phyloP scores from a whole-genome alignment of 2,113 vertebrate genomes.

The Phoenicopterus ruber region DNA sequence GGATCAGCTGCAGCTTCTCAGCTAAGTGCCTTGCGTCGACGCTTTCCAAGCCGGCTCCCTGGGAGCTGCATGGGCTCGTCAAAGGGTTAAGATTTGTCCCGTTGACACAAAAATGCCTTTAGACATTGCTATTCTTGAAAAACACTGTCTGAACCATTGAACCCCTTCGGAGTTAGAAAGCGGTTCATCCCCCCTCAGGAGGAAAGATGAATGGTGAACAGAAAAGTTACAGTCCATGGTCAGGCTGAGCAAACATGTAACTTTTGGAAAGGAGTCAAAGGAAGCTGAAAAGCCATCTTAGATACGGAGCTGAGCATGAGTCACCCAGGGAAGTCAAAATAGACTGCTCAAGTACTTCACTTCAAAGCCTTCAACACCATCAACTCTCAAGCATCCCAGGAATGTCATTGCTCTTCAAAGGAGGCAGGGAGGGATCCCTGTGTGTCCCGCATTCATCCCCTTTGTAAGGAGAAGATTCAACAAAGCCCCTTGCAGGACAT shows the following conservation, averaged over 20 bases:
- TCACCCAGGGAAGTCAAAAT: slow-evolving; percentile 44
- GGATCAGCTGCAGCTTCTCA: neutral
- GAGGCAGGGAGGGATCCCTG: neutral
- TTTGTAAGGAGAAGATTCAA: neutral
- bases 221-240: neutral
- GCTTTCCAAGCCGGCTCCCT: neutral
- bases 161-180: neutral
- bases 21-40: neutral
- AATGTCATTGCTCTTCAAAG: slow-evolving; percentile 36
- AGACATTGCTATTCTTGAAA: neutral
- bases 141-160: neutral
- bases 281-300: slow-evolving; percentile 33
- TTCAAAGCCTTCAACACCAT: slow-evolving; percentile 54
- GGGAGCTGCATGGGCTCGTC: neutral
- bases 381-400: slow-evolving; percentile 26
- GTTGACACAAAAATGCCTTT: neutral
- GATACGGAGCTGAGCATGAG: slow-evolving; percentile 28
- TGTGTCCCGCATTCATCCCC: neutral
- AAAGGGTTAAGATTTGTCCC: neutral
- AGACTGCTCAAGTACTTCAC: slow-evolving; percentile 54
- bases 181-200: neutral
- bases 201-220: neutral
- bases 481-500: neutral
- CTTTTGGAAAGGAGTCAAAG: slow-evolving; percentile 23
- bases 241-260: slow-evolving; percentile 26